Conservation (phyloP, 64 coral and sea anemone genomes). For the Stichodactyla mertensii region DNA sequence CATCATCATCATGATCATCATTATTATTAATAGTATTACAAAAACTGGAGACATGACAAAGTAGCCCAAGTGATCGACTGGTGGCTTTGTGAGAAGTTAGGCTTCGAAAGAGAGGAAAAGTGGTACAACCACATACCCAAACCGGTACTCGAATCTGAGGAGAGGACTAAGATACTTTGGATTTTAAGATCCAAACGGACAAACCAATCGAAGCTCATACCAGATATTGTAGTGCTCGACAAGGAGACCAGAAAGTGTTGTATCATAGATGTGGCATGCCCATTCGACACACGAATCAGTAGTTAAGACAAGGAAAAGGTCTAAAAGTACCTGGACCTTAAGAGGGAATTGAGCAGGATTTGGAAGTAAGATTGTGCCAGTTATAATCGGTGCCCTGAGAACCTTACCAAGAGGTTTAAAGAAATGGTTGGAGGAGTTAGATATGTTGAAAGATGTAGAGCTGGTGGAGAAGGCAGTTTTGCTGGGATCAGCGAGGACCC, state of each 20-base stretch:
- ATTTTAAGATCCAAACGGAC: slow-evolving; percentile 12
- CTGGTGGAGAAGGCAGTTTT: too few relatives aligned
- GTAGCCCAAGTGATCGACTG: slow-evolving; percentile 3
- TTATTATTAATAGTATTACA: too few relatives aligned
- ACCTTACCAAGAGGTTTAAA: not conserved
- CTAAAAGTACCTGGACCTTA: not conserved
- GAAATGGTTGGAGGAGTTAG: not conserved
- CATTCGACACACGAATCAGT: slow-evolving; percentile 44
- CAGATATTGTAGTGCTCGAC: slow-evolving; percentile 45
- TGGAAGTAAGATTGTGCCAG: not conserved
- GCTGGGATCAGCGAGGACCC: too few relatives aligned
- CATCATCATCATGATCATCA: too few relatives aligned
- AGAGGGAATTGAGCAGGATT: not conserved
- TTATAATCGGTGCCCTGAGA: not conserved
- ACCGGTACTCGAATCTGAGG: slow-evolving; percentile 19
- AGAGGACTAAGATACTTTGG: slow-evolving; percentile 17
- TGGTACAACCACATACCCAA: slow-evolving; percentile 29
- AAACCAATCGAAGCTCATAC: slow-evolving; percentile 7
- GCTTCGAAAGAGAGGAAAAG: slow-evolving; percentile 7
- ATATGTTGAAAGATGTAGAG: too few relatives aligned
- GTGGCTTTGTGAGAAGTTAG: not conserved
- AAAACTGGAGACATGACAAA: not conserved
- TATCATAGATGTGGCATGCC: slow-evolving; percentile 42
- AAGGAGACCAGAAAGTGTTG: slow-evolving; percentile 32
- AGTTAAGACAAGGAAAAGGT: slow-evolving; percentile 2